Percentiles rank a stretch among this genome's conserved stretches.
These are phyloP conservation scores for Epizoanthus rinbou DNA, from an alignment of 92 coral and sea anemone species.

Conservation along the genomic window DNA sequence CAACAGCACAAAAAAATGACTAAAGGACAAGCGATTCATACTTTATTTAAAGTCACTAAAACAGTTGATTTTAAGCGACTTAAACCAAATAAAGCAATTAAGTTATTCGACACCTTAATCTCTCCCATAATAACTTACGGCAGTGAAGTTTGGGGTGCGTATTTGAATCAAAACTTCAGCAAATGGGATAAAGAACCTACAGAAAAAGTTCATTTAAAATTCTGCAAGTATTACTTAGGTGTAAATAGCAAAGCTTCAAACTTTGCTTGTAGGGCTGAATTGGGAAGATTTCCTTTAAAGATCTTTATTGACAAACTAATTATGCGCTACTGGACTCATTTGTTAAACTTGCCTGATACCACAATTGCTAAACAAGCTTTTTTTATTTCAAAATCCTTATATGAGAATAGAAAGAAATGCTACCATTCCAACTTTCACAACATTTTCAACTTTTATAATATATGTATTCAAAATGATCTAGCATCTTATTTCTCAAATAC, in stretches of 20 bases:
- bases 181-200: slow-evolving; percentile 50
- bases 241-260: slow-evolving; percentile 48
- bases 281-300: slow-evolving; percentile 43
- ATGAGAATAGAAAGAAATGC: slow-evolving; percentile 4
- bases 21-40: neutral
- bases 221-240: slow-evolving; percentile 42
- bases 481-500: neutral
- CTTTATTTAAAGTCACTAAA: neutral
- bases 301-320: slow-evolving; percentile 31
- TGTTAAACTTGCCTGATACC: slow-evolving; percentile 22
- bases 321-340: slow-evolving; percentile 30
- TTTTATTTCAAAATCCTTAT: too few species aligned
- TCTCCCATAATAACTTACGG: slow-evolving; percentile 44
- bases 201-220: slow-evolving; percentile 47
- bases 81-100: neutral
- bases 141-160: slow-evolving; percentile 46
- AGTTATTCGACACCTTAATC: neutral
- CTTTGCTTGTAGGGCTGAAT: slow-evolving; percentile 45
- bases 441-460: slow-evolving; percentile 1
- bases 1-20: neutral
- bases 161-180: slow-evolving; percentile 31
- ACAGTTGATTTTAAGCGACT: neutral
- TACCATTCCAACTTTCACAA: slow-evolving; percentile 2
- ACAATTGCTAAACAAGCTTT: too few species aligned
- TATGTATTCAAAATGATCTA: neutral